Conservation (phyloP, 2,113 vertebrate genomes). For the Microtus richardsoni region DNA sequence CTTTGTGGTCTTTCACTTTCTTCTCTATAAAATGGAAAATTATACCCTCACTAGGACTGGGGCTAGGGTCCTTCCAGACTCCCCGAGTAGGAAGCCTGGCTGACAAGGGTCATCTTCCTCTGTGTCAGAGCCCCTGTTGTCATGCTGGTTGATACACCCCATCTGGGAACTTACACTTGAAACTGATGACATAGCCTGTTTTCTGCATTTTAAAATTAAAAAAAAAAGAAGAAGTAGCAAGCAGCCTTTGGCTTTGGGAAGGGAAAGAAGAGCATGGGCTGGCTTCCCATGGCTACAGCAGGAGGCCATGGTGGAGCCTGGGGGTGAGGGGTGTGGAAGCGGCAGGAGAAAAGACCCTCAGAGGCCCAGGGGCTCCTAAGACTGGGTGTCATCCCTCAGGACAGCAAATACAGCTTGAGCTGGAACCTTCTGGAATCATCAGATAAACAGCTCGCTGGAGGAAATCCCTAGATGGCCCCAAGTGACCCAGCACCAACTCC, state of each 20-base stretch:
- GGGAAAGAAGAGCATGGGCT: not conserved
- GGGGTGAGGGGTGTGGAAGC: not conserved
- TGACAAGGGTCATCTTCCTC: not conserved
- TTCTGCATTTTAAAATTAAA: slow-evolving; percentile 52
- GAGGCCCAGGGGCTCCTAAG: not conserved
- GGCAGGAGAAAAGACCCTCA: not conserved
- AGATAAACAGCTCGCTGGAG: not conserved
- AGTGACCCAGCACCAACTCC: not conserved
- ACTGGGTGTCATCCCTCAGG: not conserved
- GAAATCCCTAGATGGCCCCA: not conserved
- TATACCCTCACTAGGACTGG: not conserved
- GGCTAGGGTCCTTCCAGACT: not conserved
- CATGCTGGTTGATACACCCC: not conserved
- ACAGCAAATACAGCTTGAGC: too few species aligned
- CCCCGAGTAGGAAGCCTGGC: too few species aligned
- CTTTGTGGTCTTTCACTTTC: not conserved
- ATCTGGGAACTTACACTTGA: slow-evolving; percentile 32
- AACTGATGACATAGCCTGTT: slow-evolving; percentile 32
- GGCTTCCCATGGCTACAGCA: not conserved
- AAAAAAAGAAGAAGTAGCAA: not conserved
- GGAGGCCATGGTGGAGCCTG: not conserved
- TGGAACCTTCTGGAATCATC: not conserved
- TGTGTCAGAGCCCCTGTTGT: not conserved
- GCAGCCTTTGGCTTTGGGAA: slow-evolving; percentile 37
- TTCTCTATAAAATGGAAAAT: not conserved